A percentile compares a stretch with the other conserved stretches of the same genome.
Evolutionary conservation across 2,888 invertebrate species (phyloP).

Genomic region (Cheilosia pagana): DNA sequence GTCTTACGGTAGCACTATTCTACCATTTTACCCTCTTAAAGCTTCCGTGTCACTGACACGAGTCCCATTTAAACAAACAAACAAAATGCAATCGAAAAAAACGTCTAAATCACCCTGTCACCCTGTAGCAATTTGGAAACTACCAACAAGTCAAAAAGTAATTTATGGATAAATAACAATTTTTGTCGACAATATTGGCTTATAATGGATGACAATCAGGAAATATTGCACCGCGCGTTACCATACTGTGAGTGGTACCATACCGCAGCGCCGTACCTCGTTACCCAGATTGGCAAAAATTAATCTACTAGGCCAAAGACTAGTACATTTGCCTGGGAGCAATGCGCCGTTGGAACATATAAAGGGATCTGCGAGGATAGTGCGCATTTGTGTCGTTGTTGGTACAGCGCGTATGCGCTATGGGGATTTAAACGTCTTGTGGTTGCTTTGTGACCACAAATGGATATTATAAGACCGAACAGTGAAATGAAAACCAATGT

Average conservation of each 20-base stretch:
- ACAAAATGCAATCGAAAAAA: too few relatives aligned
- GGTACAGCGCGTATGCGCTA: slow-evolving; percentile 27
- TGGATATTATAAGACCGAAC: slow-evolving; percentile 40
- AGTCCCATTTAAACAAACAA: too few relatives aligned
- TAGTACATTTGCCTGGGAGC: slow-evolving; percentile 22
- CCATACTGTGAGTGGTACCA: slow-evolving; percentile 6
- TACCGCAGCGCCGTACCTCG: slow-evolving; percentile 42
- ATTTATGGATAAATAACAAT: slow-evolving; percentile 45
- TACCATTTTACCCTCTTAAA: too few relatives aligned
- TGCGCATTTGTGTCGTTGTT: slow-evolving; percentile 1
- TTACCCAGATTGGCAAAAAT: slow-evolving; percentile 53
- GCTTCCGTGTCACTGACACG: too few relatives aligned
- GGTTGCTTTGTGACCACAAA: slow-evolving; percentile 54
- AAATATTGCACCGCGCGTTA: slow-evolving; percentile 41
- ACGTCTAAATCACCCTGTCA: not conserved
- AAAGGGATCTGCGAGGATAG: slow-evolving; percentile 53
- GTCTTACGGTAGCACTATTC: too few relatives aligned
- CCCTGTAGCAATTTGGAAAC: slow-evolving; percentile 14
- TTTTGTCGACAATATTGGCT: slow-evolving; percentile 65
- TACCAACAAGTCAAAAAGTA: slow-evolving; percentile 26
- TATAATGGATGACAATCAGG: slow-evolving; percentile 68
- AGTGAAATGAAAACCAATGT: slow-evolving; percentile 48
- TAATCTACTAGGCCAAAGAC: slow-evolving; percentile 40
- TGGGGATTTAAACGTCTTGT: slow-evolving; percentile 32
- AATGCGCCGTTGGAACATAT: slow-evolving; percentile 32